phyloP scores from a whole-genome alignment of 2,797 vertebrate genomes.

The Neomorphus geoffroyi region DNA sequence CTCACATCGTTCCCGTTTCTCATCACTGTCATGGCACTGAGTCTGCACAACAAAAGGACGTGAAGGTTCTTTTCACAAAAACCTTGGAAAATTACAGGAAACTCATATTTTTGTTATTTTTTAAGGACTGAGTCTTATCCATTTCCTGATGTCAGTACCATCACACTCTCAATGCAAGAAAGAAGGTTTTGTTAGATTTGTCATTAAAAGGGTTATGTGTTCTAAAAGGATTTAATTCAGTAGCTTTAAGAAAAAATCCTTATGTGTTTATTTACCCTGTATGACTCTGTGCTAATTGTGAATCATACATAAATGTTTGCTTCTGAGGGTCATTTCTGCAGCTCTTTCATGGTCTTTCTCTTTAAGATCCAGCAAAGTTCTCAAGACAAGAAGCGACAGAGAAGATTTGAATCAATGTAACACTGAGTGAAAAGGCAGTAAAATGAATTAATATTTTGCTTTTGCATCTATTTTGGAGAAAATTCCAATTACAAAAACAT shows the following conservation, averaged over 20 bases:
- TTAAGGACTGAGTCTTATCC: not conserved
- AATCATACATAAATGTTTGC: not conserved
- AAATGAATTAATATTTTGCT: slow-evolving; percentile 43
- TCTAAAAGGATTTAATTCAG: slow-evolving; percentile 1
- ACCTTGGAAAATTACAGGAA: not conserved
- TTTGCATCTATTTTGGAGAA: slow-evolving; percentile 56
- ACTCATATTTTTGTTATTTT: not conserved
- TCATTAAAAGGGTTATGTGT: not conserved
- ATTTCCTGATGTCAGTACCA: not conserved
- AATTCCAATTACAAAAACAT: slow-evolving; percentile 49
- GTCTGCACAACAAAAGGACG: not conserved
- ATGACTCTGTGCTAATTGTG: not conserved
- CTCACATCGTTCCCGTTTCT: not conserved
- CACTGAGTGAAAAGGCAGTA: slow-evolving; percentile 46
- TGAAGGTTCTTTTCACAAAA: not conserved
- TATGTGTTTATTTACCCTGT: not conserved
- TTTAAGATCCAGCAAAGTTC: not conserved
- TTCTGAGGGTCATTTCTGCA: not conserved
- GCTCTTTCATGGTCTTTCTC: not conserved
- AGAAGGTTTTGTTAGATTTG: not conserved
- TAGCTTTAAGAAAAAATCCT: slow-evolving; percentile 5
- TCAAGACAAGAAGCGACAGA: not conserved
- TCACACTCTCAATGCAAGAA: not conserved
- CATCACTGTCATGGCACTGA: not conserved
- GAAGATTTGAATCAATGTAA: slow-evolving; percentile 30